Conservation (phyloP, 2,797 vertebrate species). For the Valencia hispanica region DNA sequence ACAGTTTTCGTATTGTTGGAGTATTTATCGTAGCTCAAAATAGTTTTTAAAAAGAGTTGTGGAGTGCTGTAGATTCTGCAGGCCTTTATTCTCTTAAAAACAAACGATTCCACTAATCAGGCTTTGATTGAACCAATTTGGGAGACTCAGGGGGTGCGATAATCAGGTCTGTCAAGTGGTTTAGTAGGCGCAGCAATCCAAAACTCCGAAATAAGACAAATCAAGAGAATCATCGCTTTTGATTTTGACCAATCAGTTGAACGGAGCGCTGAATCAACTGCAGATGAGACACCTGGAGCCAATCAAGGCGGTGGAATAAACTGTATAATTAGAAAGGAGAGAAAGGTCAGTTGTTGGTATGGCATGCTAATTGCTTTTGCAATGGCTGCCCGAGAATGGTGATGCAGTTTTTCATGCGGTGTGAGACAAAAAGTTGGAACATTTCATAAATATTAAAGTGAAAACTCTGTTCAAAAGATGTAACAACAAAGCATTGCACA, state of each 20-base stretch:
- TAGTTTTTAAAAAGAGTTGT: conserved; percentile 7
- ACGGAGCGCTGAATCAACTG: conserved; percentile 50
- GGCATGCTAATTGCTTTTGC: conserved; percentile 37
- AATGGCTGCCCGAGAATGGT: conserved; percentile 24
- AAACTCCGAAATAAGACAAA: conserved; percentile 60
- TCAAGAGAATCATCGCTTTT: conserved; percentile 61
- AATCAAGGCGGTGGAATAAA: conserved; percentile 58
- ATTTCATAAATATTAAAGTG: conserved; percentile 4
- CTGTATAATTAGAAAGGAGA: conserved; percentile 34
- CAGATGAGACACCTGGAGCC: conserved; percentile 64
- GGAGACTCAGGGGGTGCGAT: conserved; percentile 52
- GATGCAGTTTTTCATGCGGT: conserved; percentile 1
- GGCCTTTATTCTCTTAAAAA: conserved; percentile 66
- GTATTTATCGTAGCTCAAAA: conserved; percentile 10
- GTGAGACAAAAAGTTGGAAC: conserved; percentile 34
- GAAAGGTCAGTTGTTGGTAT: conserved; percentile 46
- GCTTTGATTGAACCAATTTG: conserved; percentile 71
- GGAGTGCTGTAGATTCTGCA: conserved; percentile 30
- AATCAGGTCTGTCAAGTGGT: conserved; percentile 65
- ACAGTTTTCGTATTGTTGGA: conserved; percentile 13
- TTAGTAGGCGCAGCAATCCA: conserved; percentile 48
- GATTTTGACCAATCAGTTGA: conserved; percentile 71
- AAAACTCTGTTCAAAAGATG: conserved; percentile 16
- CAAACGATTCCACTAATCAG: conserved; percentile 69
- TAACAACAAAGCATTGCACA: conserved; percentile 17